Evolutionary conservation across 2,888 invertebrate species (phyloP).

Genomic region (Nematopogon swammerdamellus): DNA sequence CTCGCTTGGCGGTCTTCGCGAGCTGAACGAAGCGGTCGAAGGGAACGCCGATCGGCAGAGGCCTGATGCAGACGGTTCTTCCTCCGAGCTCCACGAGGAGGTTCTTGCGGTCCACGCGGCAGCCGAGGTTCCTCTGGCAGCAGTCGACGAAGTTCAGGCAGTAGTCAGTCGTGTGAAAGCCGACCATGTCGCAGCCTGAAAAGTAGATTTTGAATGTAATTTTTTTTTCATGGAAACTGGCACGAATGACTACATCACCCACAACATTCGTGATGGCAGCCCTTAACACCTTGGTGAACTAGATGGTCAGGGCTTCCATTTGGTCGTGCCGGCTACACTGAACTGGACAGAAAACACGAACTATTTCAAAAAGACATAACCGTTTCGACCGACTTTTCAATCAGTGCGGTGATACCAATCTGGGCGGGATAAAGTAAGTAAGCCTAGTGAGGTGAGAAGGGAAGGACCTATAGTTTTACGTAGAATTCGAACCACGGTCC

Average conservation of each 20-base stretch:
- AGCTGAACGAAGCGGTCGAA: conserved; percentile 81
- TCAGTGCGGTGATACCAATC: no score
- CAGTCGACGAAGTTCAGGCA: conserved; percentile 90
- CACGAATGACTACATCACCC: no score
- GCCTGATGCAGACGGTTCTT: conserved; percentile 77
- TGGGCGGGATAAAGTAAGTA: no score
- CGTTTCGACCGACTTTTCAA: no score
- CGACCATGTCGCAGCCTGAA: conserved; percentile 86
- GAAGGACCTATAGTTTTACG: no score
- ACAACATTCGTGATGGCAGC: conserved; percentile 1
- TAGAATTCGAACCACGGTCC: no score
- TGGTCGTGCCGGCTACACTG: no score
- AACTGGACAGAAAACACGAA: no score
- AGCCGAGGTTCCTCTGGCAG: conserved; percentile 82
- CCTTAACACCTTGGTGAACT: neutral
- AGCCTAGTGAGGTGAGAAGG: no score
- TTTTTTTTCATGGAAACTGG: conserved; percentile 4
- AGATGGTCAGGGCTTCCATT: no score
- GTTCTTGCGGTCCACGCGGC: conserved; percentile 85
- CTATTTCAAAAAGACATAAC: no score
- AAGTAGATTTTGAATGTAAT: conserved; percentile 8
- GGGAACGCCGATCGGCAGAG: conserved; percentile 86
- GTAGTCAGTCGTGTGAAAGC: conserved; percentile 89
- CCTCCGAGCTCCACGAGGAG: conserved; percentile 85
- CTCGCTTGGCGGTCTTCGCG: conserved; percentile 66